phyloP scores from a whole-genome alignment of 2,888 invertebrate species.

The Drosophila monieri region DNA sequence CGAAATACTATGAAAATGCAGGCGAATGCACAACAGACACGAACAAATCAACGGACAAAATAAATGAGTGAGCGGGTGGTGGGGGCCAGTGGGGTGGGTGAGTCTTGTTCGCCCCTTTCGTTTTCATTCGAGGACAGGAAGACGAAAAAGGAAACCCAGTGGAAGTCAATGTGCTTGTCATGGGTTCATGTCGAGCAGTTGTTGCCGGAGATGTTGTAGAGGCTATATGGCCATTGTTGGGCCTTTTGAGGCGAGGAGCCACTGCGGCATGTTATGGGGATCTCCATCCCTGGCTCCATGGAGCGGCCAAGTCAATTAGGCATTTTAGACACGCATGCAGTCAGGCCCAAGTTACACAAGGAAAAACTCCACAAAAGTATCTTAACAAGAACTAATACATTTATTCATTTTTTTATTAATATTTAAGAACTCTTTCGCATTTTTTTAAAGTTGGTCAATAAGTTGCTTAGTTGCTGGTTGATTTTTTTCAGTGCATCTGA shows the following conservation, averaged over 20 bases:
- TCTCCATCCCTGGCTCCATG: conserved; percentile 10
- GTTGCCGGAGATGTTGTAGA: conserved; percentile 35
- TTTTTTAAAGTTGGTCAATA: background rate
- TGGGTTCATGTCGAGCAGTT: conserved; percentile 68
- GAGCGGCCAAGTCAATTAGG: conserved; percentile 65
- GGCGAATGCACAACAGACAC: conserved; percentile 57
- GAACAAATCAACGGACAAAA: conserved; percentile 64
- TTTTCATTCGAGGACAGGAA: conserved; percentile 63
- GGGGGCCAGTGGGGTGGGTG: conserved; percentile 18
- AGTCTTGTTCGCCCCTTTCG: conserved; percentile 63
- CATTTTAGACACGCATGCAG: conserved; percentile 77
- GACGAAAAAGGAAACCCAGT: conserved; percentile 63
- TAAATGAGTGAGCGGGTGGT: conserved; percentile 51
- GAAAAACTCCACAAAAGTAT: background rate
- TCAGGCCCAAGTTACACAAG: conserved; percentile 9
- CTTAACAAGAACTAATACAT: too few relatives aligned
- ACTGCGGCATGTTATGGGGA: conserved; percentile 50
- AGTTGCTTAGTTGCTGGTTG: background rate
- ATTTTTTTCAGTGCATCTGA: conserved; percentile 25
- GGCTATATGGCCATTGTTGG: conserved; percentile 65
- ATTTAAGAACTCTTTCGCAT: too few relatives aligned
- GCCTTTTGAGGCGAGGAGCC: conserved; percentile 67
- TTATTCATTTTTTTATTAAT: too few relatives aligned
- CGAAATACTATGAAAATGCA: conserved; percentile 47
- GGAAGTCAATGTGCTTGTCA: conserved; percentile 73